Evolutionary conservation across 2,113 vertebrate genomes (phyloP).

Genomic region (Tragulus kanchil): DNA sequence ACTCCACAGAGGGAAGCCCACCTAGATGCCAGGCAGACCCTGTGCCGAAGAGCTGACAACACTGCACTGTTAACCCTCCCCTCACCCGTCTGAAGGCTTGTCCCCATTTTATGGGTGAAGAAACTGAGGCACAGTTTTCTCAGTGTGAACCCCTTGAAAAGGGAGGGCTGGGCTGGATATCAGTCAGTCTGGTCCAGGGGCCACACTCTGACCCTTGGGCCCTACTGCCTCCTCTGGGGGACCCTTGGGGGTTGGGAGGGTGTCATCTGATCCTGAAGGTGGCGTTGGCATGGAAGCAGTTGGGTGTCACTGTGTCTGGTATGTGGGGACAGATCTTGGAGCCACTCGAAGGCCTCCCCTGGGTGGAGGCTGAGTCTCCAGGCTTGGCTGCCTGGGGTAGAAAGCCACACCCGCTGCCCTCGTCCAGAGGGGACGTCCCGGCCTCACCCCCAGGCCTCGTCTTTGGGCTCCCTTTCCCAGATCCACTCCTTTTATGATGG

Average conservation of each 20-base stretch:
- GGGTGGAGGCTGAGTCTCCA: neutral
- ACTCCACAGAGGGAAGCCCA: neutral
- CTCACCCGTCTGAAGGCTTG: neutral
- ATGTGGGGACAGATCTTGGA: neutral
- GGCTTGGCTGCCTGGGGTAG: fast-evolving
- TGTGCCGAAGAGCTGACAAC: neutral
- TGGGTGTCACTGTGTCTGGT: neutral
- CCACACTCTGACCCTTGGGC: neutral
- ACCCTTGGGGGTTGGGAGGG: neutral
- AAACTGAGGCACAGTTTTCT: neutral
- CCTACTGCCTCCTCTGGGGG: neutral
- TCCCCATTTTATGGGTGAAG: neutral
- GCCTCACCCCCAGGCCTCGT: neutral
- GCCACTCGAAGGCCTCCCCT: neutral
- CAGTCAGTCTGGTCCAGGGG: neutral
- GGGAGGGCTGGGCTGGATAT: neutral
- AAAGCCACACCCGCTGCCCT: neutral
- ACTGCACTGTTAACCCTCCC: neutral
- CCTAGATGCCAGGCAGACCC: neutral
- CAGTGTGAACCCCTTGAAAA: neutral
- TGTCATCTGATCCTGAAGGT: neutral
- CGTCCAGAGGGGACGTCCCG: fast-evolving
- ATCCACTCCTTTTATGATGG: neutral
- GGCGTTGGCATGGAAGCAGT: neutral
- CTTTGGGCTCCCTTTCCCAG: neutral